phyloP scores from a whole-genome alignment of 2,888 invertebrate species.

The Stenotaenia linearis region DNA sequence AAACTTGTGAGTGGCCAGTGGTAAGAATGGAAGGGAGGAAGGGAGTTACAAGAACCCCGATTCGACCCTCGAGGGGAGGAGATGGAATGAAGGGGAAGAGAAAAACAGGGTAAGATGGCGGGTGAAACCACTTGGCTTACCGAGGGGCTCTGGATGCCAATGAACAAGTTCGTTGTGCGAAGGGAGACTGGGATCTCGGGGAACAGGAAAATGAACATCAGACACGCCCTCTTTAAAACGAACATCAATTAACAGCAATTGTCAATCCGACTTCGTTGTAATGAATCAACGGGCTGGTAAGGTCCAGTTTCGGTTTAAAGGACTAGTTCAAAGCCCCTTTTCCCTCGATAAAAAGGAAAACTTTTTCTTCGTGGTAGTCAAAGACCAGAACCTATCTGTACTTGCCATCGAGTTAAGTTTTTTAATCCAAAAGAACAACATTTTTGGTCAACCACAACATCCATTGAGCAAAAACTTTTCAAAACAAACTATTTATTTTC shows the following conservation, averaged over 20 bases:
- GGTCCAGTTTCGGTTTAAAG: constrained; percentile 6
- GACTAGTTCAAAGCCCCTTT: not conserved
- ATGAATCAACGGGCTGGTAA: not conserved
- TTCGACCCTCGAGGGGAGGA: constrained; percentile 23
- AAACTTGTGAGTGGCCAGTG: constrained; percentile 19
- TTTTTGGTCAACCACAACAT: constrained; percentile 1
- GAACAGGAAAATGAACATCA: constrained; percentile 24
- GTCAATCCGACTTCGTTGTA: not conserved
- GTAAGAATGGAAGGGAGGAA: not conserved
- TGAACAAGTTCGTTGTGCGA: constrained; percentile 22
- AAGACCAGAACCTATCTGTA: not conserved
- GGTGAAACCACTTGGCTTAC: constrained; percentile 23
- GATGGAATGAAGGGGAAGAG: not conserved
- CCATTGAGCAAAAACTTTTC: not conserved
- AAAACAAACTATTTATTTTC: too few species aligned
- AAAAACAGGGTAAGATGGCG: constrained; percentile 10
- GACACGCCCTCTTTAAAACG: not conserved
- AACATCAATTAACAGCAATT: constrained; percentile 10
- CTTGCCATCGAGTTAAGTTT: constrained; percentile 15
- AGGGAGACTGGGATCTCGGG: not conserved
- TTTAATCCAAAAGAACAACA: not conserved
- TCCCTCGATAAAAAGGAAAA: not conserved
- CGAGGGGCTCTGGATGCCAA: constrained; percentile 1
- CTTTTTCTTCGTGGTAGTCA: not conserved
- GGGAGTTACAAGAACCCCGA: not conserved